These are phyloP conservation scores for Mythimna loreyi DNA, from an alignment of 2,888 invertebrate genomes.

Conservation along the genomic window DNA sequence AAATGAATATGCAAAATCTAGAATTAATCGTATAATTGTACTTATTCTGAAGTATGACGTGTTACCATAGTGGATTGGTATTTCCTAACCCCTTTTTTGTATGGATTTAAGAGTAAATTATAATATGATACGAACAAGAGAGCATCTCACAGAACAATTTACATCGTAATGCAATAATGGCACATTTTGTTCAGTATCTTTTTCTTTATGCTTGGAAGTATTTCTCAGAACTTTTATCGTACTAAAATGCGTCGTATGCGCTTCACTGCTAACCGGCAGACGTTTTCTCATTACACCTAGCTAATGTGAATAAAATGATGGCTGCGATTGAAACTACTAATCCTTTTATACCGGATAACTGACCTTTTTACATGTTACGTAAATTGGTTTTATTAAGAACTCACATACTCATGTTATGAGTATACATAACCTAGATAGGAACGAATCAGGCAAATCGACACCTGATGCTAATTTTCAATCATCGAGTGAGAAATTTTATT, in stretches of 20 bases:
- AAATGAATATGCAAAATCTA: slow-evolving; percentile 51
- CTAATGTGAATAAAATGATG: slow-evolving; percentile 86
- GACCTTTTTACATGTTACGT: slow-evolving; percentile 74
- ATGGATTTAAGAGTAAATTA: slow-evolving; percentile 3
- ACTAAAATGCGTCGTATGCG: slow-evolving; percentile 64
- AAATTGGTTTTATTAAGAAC: slow-evolving; percentile 61
- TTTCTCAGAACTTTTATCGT: slow-evolving; percentile 61
- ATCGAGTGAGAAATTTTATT: slow-evolving; percentile 52
- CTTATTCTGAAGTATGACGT: slow-evolving; percentile 45
- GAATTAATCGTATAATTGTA: slow-evolving; percentile 39
- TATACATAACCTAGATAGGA: slow-evolving; percentile 47
- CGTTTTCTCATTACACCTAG: slow-evolving; percentile 77
- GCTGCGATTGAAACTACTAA: slow-evolving; percentile 80
- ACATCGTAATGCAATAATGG: slow-evolving; percentile 13
- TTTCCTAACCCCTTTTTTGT: slow-evolving; percentile 19
- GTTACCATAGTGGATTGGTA: slow-evolving; percentile 24
- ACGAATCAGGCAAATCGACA: slow-evolving; percentile 52
- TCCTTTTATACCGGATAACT: slow-evolving; percentile 78
- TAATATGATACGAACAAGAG: slow-evolving; percentile 7
- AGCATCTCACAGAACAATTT: slow-evolving; percentile 18
- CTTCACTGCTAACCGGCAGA: slow-evolving; percentile 66
- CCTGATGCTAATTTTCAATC: slow-evolving; percentile 60
- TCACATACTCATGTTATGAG: slow-evolving; percentile 49
- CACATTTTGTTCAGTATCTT: slow-evolving; percentile 15
- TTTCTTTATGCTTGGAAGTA: slow-evolving; percentile 8